A percentile compares a stretch with the other conserved stretches of the same genome.
Evolutionary conservation across 2,888 invertebrate genomes (phyloP).

Genomic region (Synanthedon formicaeformis): DNA sequence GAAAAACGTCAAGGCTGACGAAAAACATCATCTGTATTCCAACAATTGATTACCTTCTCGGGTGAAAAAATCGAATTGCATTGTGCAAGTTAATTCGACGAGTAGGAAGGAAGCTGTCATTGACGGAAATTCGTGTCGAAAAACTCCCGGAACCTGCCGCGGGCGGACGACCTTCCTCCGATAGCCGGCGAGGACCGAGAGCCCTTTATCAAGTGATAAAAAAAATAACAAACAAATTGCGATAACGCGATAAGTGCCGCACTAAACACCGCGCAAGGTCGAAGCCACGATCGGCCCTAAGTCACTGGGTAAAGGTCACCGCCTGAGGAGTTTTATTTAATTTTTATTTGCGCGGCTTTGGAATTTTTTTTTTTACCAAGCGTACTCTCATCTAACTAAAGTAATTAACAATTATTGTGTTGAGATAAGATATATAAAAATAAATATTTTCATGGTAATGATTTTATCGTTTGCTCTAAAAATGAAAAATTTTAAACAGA

Average conservation of each 20-base stretch:
- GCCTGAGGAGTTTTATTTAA: conserved; percentile 18
- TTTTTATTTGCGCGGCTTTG: conserved; percentile 10
- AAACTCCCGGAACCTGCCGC: conserved; percentile 40
- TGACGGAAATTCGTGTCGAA: conserved; percentile 36
- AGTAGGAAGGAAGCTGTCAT: conserved; percentile 44
- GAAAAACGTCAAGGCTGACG: conserved; percentile 7
- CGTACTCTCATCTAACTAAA: not conserved
- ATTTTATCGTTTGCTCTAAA: too few relatives aligned
- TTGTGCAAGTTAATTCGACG: conserved; percentile 27
- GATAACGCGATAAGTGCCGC: conserved; percentile 34
- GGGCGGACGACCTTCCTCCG: conserved; percentile 26
- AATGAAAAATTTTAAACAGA: too few relatives aligned
- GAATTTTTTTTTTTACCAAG: conserved; percentile 15
- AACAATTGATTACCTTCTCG: conserved; percentile 17
- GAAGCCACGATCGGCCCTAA: conserved; percentile 21
- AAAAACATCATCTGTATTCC: conserved; percentile 6
- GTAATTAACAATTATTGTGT: too few relatives aligned
- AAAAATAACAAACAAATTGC: conserved; percentile 29
- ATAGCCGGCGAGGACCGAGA: conserved; percentile 39
- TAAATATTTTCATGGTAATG: too few relatives aligned
- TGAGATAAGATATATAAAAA: too few relatives aligned
- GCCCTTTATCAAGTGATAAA: conserved; percentile 57
- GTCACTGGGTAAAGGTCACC: conserved; percentile 54
- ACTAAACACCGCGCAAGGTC: conserved; percentile 38
- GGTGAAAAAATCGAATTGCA: conserved; percentile 20